phyloP scores from a whole-genome alignment of 1,140 invertebrate genomes.

The Drosophila insularis region DNA sequence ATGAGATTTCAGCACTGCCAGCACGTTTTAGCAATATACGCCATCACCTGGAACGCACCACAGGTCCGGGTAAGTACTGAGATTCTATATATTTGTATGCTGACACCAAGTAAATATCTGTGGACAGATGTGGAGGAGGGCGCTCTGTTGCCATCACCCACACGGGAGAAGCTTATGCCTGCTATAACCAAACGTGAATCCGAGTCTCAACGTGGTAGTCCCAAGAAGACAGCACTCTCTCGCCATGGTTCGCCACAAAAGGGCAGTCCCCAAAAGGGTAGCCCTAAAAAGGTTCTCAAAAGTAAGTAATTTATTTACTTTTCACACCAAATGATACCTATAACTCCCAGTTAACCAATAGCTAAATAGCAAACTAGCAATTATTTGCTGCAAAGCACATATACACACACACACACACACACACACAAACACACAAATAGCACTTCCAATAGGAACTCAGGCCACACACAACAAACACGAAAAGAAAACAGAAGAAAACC shows the following conservation, averaged over 20 bases:
- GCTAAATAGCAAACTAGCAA: conserved; percentile 22
- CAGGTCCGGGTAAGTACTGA: conserved; percentile 84
- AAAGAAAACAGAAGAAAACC: conserved; percentile 31
- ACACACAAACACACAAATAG: conserved; percentile 7
- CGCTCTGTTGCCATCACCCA: conserved; percentile 86
- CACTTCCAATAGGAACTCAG: conserved; percentile 58
- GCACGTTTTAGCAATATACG: conserved; percentile 85
- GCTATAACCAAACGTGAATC: conserved; percentile 86
- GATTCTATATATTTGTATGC: too few relatives aligned
- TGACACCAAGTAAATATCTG: neutral
- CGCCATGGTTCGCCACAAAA: conserved; percentile 82
- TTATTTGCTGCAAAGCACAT: conserved; percentile 58
- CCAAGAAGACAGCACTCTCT: conserved; percentile 79
- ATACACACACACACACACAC: conserved; percentile 57
- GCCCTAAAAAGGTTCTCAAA: conserved; percentile 86
- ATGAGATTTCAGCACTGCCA: conserved; percentile 83
- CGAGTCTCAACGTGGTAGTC: conserved; percentile 84
- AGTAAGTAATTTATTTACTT: conserved; percentile 64
- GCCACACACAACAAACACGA: conserved; percentile 15
- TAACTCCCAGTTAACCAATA: conserved; percentile 33
- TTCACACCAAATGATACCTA: conserved; percentile 3
- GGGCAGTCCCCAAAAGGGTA: conserved; percentile 85
- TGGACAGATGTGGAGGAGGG: conserved; percentile 84
- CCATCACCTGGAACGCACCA: conserved; percentile 88
- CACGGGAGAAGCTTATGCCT: conserved; percentile 88